Evolutionary conservation across 2,888 invertebrate genomes (phyloP).

Genomic region (Aromia moschata): DNA sequence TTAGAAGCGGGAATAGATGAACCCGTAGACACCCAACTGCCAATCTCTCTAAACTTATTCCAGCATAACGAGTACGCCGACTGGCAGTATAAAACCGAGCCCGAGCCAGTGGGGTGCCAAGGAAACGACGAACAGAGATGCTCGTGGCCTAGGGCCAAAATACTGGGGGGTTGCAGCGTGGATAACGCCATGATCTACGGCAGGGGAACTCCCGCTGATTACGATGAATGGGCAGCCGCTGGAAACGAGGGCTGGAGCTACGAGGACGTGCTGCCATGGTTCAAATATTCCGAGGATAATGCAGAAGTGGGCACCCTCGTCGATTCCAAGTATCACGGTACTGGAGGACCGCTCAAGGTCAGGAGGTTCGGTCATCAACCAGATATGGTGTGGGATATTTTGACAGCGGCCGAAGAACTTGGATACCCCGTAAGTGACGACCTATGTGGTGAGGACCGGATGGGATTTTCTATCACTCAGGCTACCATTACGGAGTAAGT

Average conservation of each 20-base stretch:
- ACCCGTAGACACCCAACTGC: conserved; percentile 68
- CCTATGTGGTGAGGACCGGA: conserved; percentile 69
- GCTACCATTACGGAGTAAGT: conserved; percentile 66
- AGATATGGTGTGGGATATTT: conserved; percentile 65
- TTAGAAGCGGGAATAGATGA: conserved; percentile 77
- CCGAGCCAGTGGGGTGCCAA: conserved; percentile 70
- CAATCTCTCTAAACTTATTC: conserved; percentile 46
- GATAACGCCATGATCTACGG: conserved; percentile 75
- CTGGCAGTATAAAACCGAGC: conserved; percentile 72
- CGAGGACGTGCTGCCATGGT: conserved; percentile 73
- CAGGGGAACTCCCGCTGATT: conserved; percentile 68
- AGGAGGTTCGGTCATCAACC: conserved; percentile 71
- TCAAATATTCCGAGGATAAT: conserved; percentile 72
- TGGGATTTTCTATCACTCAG: conserved; percentile 70
- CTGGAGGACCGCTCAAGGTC: conserved; percentile 71
- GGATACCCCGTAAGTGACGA: conserved; percentile 69
- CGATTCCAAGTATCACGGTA: conserved; percentile 67
- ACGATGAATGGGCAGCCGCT: conserved; percentile 70
- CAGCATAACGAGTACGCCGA: conserved; percentile 46
- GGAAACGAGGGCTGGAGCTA: conserved; percentile 72
- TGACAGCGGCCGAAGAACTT: conserved; percentile 69
- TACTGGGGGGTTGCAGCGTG: conserved; percentile 72
- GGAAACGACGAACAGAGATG: conserved; percentile 64
- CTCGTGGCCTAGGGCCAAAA: conserved; percentile 75
- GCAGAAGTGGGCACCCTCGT: conserved; percentile 64